Evolutionary conservation across 2,888 invertebrate species (phyloP).

Genomic region (Xestia rhomboidea): DNA sequence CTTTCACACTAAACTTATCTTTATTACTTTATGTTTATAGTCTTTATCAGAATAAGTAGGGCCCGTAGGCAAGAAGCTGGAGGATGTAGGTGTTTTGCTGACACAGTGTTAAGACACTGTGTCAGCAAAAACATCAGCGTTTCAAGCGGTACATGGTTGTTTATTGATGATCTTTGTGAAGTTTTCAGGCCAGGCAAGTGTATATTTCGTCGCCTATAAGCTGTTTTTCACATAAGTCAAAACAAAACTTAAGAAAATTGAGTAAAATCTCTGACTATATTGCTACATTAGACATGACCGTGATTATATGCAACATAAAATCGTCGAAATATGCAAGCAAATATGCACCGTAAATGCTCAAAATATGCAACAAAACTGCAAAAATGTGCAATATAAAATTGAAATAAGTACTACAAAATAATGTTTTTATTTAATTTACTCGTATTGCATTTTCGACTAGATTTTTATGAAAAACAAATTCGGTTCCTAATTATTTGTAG

Average conservation of each 20-base stretch:
- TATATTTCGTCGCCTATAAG: not conserved
- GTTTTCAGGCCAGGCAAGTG: not conserved
- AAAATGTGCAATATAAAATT: no score
- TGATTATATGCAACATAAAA: no score
- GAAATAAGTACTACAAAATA: no score
- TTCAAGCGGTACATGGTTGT: not conserved
- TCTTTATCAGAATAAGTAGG: conserved; percentile 7
- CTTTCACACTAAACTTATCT: conserved; percentile 26
- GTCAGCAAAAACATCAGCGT: not conserved
- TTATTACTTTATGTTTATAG: conserved; percentile 4
- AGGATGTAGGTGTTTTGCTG: no score
- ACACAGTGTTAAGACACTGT: conserved; percentile 1
- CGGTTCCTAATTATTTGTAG: no score
- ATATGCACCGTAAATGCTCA: no score
- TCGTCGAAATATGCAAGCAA: no score
- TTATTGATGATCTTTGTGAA: not conserved
- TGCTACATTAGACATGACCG: not conserved
- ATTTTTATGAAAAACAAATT: no score
- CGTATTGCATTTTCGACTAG: no score
- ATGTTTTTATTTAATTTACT: no score
- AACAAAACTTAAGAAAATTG: not conserved
- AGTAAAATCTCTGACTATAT: not conserved
- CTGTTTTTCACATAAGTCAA: not conserved
- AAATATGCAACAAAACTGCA: no score
- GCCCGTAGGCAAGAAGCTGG: not conserved